Percentiles rank a stretch among this genome's conserved stretches.
These are phyloP conservation scores for Pygoscelis antarcticus DNA, from an alignment of 2,113 vertebrate species.

Conservation along the genomic window DNA sequence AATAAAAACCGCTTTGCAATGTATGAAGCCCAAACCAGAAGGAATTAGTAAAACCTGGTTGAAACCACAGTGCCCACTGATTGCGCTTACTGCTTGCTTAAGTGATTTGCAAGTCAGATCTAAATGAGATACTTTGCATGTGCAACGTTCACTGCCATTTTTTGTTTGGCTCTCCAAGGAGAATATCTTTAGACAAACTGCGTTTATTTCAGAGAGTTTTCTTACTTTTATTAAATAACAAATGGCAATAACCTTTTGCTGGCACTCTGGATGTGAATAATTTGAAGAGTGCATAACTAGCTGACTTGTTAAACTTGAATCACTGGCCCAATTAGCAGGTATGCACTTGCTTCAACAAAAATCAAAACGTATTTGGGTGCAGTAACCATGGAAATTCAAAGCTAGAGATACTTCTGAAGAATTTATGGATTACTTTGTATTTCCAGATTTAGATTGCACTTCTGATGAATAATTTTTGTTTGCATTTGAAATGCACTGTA, in stretches of 20 bases:
- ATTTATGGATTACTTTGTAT: conserved; percentile 4
- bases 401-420: not conserved
- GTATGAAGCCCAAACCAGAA: not conserved
- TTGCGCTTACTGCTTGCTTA: not conserved
- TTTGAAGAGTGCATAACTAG: not conserved
- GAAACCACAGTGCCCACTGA: not conserved
- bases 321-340: not conserved
- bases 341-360: not conserved
- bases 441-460: conserved; percentile 18
- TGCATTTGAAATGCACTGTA: not conserved
- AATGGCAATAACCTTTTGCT: not conserved
- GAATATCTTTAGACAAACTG: not conserved
- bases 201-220: not conserved
- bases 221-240: not conserved
- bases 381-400: conserved; percentile 46
- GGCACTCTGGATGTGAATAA: not conserved
- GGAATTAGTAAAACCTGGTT: not conserved
- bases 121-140: not conserved
- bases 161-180: not conserved
- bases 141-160: not conserved
- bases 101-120: not conserved
- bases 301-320: not conserved
- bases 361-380: not conserved
- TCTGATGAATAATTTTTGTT: not conserved
- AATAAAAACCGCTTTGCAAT: not conserved